These are phyloP conservation scores for Harpalus rufipes DNA, from an alignment of 2,888 invertebrate genomes.

Conservation along the genomic window DNA sequence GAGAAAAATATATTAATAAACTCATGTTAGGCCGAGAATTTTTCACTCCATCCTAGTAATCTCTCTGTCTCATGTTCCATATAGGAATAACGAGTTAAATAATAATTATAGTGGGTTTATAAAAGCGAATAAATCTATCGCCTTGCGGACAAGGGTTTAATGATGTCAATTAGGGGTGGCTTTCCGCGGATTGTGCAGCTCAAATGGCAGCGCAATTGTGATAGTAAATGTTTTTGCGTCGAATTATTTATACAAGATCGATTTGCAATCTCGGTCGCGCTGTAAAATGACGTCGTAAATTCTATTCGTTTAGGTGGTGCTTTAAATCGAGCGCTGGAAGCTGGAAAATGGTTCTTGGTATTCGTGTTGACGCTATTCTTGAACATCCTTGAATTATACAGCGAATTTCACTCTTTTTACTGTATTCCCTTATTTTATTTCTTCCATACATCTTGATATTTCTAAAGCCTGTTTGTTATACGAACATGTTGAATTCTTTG, in stretches of 20 bases:
- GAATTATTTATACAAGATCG: conserved; percentile 49
- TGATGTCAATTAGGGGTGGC: conserved; percentile 39
- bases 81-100: not conserved
- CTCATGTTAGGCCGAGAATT: no score
- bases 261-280: conserved; percentile 42
- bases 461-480: not conserved
- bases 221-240: conserved; percentile 21
- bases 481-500: not conserved
- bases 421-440: conserved; percentile 24
- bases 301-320: conserved; percentile 35
- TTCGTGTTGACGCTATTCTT: conserved; percentile 35
- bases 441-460: not conserved
- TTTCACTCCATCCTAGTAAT: no score
- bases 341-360: conserved; percentile 44
- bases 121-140: conserved; percentile 35
- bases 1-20: no score
- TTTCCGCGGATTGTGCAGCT: conserved; percentile 14
- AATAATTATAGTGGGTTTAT: conserved; percentile 38
- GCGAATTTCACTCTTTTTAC: conserved; percentile 21
- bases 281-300: conserved; percentile 51
- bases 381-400: conserved; percentile 48
- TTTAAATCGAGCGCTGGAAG: conserved; percentile 41
- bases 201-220: conserved; percentile 24
- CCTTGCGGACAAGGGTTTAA: conserved; percentile 18
- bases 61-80: no score